Conservation (phyloP, 92 coral and sea anemone species). For the Epizoanthus scotinus region DNA sequence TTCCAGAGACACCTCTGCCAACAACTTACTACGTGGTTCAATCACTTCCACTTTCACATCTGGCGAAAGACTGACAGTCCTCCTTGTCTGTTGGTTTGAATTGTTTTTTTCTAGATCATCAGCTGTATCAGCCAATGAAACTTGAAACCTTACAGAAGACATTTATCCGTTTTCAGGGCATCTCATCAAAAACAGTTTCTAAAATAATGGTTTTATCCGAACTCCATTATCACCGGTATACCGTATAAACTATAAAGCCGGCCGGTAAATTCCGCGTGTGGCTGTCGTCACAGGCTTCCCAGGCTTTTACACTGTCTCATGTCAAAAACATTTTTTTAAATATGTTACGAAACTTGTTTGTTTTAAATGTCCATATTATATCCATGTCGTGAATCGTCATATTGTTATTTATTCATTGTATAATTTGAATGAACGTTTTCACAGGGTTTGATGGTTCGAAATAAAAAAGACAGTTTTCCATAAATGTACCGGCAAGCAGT, state of each 20-base stretch:
- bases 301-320: too few species aligned
- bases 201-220: background rate
- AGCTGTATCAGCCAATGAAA: background rate
- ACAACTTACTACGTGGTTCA: conserved; percentile 65
- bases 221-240: conserved; percentile 6
- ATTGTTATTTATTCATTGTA: too few species aligned
- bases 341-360: too few species aligned
- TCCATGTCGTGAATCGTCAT: too few species aligned
- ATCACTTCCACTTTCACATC: conserved; percentile 68
- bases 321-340: background rate
- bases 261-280: background rate
- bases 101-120: background rate
- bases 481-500: too few species aligned
- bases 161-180: background rate
- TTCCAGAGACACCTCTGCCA: conserved; percentile 4
- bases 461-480: too few species aligned
- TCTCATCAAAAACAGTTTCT: background rate
- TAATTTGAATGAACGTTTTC: too few species aligned
- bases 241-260: too few species aligned
- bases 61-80: conserved; percentile 55
- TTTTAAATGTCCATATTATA: too few species aligned
- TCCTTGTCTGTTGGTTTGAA: conserved; percentile 22
- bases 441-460: too few species aligned
- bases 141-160: conserved; percentile 29
- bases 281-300: conserved; percentile 7